phyloP scores from a whole-genome alignment of 2,113 vertebrate species.

The Pampusana beccarii region DNA sequence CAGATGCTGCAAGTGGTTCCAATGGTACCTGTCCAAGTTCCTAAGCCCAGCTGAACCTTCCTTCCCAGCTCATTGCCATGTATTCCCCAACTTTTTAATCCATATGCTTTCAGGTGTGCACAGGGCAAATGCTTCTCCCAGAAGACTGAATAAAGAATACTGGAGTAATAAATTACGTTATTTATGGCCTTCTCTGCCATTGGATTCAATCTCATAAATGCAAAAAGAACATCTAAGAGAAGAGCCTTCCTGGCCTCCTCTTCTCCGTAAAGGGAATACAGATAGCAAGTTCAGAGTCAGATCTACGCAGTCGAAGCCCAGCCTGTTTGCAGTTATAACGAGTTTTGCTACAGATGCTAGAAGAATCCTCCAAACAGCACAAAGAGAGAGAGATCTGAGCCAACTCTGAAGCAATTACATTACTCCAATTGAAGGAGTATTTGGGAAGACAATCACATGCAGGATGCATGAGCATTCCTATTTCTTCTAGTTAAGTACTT shows the following conservation, averaged over 20 bases:
- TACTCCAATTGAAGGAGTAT: not conserved
- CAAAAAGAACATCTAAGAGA: not conserved
- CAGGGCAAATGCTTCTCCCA: not conserved
- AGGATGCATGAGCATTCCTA: constrained; percentile 18
- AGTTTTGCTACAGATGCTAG: not conserved
- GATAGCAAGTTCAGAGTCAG: not conserved
- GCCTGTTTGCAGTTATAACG: not conserved
- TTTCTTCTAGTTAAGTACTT: constrained; percentile 48
- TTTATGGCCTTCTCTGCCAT: not conserved
- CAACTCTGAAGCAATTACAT: not conserved
- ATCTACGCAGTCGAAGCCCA: not conserved
- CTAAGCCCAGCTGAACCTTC: not conserved
- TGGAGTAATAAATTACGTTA: not conserved
- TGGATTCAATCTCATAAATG: not conserved
- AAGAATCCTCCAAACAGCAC: not conserved
- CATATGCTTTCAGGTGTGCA: not conserved
- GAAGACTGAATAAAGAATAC: not conserved
- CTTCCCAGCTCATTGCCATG: not conserved
- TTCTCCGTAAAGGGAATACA: not conserved
- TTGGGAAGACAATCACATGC: constrained; percentile 22
- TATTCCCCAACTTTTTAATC: not conserved
- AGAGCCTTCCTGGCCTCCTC: not conserved
- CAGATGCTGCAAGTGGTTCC: not conserved
- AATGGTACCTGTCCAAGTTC: not conserved
- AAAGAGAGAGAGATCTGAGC: not conserved